A percentile compares a stretch with the other conserved stretches of the same genome.
Conservation (phyloP, 2,797 vertebrate species). For the Glossophaga mutica region DNA sequence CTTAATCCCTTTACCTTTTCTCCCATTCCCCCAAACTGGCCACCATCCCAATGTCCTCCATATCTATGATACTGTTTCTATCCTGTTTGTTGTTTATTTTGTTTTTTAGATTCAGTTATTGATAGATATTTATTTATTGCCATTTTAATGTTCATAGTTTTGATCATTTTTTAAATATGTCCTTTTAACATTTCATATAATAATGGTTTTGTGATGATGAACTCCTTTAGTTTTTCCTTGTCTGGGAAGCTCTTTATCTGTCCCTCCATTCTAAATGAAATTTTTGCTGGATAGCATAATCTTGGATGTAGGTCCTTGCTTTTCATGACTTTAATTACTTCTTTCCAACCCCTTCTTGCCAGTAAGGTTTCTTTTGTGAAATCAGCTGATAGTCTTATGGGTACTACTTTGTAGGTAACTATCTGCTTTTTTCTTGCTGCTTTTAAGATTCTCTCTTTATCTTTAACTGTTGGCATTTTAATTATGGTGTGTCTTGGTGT, state of each 20-base stretch:
- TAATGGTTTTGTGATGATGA: neutral
- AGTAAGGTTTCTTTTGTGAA: neutral
- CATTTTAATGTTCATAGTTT: neutral
- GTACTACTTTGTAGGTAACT: neutral
- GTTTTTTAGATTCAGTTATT: neutral
- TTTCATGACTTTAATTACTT: neutral
- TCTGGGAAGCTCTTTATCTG: neutral
- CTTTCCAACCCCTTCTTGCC: neutral
- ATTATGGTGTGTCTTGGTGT: neutral
- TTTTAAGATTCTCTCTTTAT: neutral
- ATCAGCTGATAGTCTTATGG: neutral
- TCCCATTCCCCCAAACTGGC: neutral
- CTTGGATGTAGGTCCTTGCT: neutral
- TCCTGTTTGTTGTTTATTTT: neutral
- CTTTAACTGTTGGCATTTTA: neutral
- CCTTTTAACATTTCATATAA: neutral
- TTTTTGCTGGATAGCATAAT: neutral
- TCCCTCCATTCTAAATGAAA: neutral
- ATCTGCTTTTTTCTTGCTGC: neutral
- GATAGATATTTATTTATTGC: neutral
- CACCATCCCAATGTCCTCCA: neutral
- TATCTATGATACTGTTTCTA: neutral
- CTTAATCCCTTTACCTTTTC: neutral
- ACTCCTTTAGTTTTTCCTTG: neutral
- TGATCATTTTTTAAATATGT: neutral